phyloP scores from a whole-genome alignment of 2,113 vertebrate genomes.

The Tricholaema leucomelas region DNA sequence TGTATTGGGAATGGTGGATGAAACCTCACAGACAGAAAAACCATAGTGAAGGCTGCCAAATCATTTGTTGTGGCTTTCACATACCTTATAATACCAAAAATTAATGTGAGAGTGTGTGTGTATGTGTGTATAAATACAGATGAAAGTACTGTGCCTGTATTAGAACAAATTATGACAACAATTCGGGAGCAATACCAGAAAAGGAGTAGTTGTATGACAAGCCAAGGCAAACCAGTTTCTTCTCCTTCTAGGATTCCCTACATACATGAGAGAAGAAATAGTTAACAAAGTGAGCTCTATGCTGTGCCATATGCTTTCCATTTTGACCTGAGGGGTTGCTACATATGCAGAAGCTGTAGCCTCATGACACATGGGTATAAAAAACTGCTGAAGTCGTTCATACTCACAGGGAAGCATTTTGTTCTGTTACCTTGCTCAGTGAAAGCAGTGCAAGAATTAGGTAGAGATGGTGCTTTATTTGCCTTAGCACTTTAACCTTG shows the following conservation, averaged over 20 bases:
- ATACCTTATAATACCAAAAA: not conserved
- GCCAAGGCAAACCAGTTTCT: not conserved
- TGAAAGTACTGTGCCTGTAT: not conserved
- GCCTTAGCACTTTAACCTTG: not conserved
- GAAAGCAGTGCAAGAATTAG: not conserved
- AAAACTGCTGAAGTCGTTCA: not conserved
- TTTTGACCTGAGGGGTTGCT: not conserved
- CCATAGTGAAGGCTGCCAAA: not conserved
- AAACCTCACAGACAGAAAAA: not conserved
- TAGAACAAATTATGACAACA: not conserved
- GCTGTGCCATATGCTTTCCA: not conserved
- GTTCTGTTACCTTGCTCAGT: not conserved
- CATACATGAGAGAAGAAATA: not conserved
- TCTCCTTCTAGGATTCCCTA: not conserved
- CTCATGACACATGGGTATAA: not conserved
- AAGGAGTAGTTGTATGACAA: not conserved
- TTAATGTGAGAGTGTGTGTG: not conserved
- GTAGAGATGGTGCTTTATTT: not conserved
- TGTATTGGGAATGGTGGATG: not conserved
- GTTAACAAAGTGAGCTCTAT: not conserved
- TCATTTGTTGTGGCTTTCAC: not conserved
- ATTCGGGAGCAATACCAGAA: not conserved
- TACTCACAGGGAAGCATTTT: not conserved
- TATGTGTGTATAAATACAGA: not conserved
- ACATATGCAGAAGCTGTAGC: not conserved